phyloP scores from a whole-genome alignment of 2,113 vertebrate species.

The Cyanoramphus novaezelandiae region DNA sequence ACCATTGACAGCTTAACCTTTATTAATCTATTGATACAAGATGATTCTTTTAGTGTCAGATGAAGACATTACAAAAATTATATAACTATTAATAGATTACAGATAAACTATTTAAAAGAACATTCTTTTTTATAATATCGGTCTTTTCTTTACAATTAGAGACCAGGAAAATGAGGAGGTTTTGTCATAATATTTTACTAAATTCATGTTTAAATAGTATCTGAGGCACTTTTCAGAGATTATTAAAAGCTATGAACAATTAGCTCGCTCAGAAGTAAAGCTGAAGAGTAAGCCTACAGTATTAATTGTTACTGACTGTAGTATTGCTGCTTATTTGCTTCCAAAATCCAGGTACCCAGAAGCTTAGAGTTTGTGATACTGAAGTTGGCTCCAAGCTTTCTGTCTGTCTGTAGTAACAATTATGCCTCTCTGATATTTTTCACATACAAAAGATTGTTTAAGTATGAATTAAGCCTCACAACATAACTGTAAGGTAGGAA shows the following conservation, averaged over 20 bases:
- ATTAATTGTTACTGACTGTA: background rate
- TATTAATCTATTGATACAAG: constrained; percentile 13
- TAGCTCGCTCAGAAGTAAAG: background rate
- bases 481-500: background rate
- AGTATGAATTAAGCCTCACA: background rate
- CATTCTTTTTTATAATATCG: background rate
- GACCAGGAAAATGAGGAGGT: background rate
- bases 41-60: background rate
- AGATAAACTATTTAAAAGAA: background rate
- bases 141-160: constrained; percentile 4
- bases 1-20: constrained; percentile 1
- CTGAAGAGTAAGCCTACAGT: background rate
- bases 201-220: constrained; percentile 18
- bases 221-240: background rate
- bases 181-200: constrained; percentile 3
- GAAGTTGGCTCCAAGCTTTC: background rate
- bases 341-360: background rate
- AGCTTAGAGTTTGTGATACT: background rate
- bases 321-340: background rate
- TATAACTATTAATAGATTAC: background rate
- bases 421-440: background rate
- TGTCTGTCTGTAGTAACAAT: background rate
- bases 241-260: constrained; percentile 1
- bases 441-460: background rate
- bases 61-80: constrained; percentile 7